Conservation (phyloP, 2,113 vertebrate genomes). For the Microtus montanus region DNA sequence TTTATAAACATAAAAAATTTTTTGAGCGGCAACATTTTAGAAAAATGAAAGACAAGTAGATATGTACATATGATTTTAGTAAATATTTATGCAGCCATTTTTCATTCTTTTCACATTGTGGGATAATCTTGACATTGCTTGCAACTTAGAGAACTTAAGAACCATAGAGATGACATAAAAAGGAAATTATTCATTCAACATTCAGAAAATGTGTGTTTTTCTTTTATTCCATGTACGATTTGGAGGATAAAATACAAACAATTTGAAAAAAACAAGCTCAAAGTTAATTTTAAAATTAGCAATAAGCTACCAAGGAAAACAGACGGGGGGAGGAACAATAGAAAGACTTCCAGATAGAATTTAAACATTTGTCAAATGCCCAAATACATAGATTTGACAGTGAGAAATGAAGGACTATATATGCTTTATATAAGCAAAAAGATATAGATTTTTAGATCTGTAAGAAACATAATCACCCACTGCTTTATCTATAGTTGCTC, state of each 20-base stretch:
- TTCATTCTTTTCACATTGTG: neutral
- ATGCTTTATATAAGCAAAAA: neutral
- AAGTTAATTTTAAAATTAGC: neutral
- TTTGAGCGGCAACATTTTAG: neutral
- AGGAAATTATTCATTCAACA: constrained; percentile 13
- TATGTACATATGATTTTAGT: neutral
- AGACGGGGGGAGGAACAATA: neutral
- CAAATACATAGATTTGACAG: neutral
- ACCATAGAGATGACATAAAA: neutral
- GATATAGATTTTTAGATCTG: neutral
- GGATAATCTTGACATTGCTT: neutral
- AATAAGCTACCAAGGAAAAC: neutral
- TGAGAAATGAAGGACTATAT: neutral
- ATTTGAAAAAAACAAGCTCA: neutral
- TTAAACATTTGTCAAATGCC: constrained; percentile 2
- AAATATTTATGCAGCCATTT: neutral
- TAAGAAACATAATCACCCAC: neutral
- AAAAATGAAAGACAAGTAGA: neutral
- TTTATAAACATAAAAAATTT: neutral
- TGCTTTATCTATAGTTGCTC: neutral
- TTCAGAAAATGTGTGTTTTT: neutral
- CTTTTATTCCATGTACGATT: neutral
- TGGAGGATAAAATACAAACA: neutral
- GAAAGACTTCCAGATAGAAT: neutral
- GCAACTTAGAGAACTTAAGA: constrained; percentile 7